Evolutionary conservation across 2,888 invertebrate species (phyloP).

Genomic region (Lasioglossum villosulum): DNA sequence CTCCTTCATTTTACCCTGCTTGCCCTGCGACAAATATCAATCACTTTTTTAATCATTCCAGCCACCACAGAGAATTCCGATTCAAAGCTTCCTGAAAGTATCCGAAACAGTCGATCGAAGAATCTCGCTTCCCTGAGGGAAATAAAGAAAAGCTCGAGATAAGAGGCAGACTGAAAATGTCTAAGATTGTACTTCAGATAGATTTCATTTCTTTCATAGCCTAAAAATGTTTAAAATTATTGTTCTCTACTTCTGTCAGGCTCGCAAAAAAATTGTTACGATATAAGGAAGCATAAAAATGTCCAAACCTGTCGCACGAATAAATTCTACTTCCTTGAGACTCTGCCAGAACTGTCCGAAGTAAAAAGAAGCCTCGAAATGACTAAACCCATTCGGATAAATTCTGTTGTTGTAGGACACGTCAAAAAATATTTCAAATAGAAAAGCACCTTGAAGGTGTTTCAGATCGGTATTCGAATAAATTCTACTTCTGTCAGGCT

Average conservation of each 20-base stretch:
- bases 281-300: not conserved
- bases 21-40: constrained; percentile 87
- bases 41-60: not conserved
- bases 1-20: constrained; percentile 95
- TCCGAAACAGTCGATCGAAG: not conserved
- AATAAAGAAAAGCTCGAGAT: not conserved
- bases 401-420: not conserved
- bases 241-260: not conserved
- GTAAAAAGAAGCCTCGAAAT: not conserved
- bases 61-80: not conserved
- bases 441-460: not conserved
- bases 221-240: not conserved
- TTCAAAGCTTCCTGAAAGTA: not conserved
- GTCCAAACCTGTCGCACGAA: not conserved
- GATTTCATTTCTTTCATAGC: not conserved
- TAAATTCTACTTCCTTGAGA: not conserved
- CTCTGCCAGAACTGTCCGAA: not conserved
- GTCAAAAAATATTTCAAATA: not conserved
- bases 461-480: not conserved
- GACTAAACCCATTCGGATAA: not conserved
- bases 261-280: not conserved
- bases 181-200: not conserved
- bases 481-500: not conserved
- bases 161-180: not conserved
- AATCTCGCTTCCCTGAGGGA: not conserved